Evolutionary conservation across 1,140 invertebrate genomes (phyloP), one percentile per base, ranked within the genome.

Genomic region (Saccostrea echinata): DNA sequence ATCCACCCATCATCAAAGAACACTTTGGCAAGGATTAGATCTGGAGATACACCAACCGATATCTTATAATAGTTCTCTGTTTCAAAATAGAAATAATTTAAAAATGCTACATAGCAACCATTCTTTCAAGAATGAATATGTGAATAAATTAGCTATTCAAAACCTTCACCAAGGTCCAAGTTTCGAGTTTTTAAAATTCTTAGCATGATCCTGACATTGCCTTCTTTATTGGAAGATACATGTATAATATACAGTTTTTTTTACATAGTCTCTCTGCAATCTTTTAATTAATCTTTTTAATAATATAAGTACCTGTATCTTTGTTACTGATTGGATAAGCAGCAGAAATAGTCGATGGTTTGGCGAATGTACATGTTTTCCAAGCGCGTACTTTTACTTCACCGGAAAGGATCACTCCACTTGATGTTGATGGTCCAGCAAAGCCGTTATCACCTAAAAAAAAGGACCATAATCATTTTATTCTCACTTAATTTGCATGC

Each of bases 311-410:
- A 71, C 68, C 27, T 21, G 55, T 61, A 13, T 3, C 27, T 33
- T 24, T 33, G 30, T 30, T 71, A 71, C 68, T 71, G 27, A 71
- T 30, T 30, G 68, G 68, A 33, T 71, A 71, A 12, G 24, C 35
- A 52, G 51, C 43, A 21, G 86, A 55, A 11, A 88, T n/a, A 43
- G 24, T 55, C 13, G 85, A 27, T 35, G 88, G 88, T 85, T 82
- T 89, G 43, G 55, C 82, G 64, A 86, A 89, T 3, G 82, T 55
- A 51, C 88, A 89, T 33, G 76, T 86, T 81, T 81, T 84, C 88
- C 88, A 89, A 16, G 86, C 68, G 4, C 85, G 81, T 0, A 87
- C 82, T 30, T 81, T 71, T 33, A 89, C 85, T 9, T 86, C 21
- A 52, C 85, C 88, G 3, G 51, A 52, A n/a, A 43, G 57, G 24